phyloP scores from a whole-genome alignment of 2,113 vertebrate species.

The Murina feae region DNA sequence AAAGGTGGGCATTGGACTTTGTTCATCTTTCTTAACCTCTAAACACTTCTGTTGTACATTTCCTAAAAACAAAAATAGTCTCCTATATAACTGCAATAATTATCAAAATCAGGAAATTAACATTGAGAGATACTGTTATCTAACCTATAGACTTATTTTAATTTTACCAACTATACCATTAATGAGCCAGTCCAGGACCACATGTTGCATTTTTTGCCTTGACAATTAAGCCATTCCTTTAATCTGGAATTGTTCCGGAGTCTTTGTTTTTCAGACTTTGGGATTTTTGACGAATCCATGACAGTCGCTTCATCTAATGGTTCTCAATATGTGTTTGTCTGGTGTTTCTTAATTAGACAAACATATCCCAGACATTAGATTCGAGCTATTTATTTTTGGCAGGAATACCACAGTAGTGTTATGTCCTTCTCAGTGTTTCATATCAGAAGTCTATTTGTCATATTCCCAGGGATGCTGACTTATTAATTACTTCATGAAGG shows the following conservation, averaged over 20 bases:
- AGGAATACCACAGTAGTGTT: background rate
- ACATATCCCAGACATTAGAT: background rate
- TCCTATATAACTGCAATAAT: background rate
- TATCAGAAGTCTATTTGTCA: background rate
- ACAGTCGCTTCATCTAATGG: background rate
- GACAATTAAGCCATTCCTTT: background rate
- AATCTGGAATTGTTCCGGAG: background rate
- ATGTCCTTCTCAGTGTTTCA: background rate
- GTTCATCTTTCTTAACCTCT: background rate
- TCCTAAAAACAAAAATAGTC: background rate
- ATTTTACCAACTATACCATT: background rate
- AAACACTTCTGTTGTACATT: background rate
- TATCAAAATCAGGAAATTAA: background rate
- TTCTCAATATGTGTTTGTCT: background rate
- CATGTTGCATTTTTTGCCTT: background rate
- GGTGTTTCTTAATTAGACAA: background rate
- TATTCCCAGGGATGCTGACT: background rate
- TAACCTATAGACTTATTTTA: background rate
- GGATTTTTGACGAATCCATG: background rate
- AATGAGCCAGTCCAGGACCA: background rate
- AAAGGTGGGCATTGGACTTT: background rate
- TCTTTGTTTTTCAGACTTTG: background rate
- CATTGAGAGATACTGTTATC: background rate
- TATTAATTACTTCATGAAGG: background rate
- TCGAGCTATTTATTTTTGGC: background rate